Conservation (phyloP, 2,888 invertebrate genomes). For the Ormyrus thymus region DNA sequence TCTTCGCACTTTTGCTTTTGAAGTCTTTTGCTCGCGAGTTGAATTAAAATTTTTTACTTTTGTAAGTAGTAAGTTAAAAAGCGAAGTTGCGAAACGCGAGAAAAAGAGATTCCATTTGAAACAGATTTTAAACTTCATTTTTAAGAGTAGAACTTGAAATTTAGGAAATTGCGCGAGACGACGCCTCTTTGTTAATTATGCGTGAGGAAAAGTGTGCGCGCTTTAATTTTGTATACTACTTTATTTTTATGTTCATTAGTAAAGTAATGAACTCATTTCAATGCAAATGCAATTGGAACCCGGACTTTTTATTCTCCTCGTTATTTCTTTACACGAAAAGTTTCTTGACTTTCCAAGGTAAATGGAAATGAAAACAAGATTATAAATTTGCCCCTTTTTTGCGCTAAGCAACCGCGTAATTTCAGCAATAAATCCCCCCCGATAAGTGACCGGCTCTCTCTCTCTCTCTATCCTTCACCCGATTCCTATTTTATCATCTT, state of each 20-base stretch:
- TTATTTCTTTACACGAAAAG: conserved; percentile 43
- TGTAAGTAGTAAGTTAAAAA: neutral
- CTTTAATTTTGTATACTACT: conserved; percentile 43
- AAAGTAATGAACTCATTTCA: conserved; percentile 52
- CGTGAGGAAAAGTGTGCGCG: conserved; percentile 13
- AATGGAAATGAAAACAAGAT: conserved; percentile 32
- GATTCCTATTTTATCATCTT: too few species aligned
- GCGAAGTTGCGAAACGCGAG: too few species aligned
- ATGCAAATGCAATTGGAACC: conserved; percentile 55
- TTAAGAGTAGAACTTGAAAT: neutral
- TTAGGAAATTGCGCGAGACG: conserved; percentile 30
- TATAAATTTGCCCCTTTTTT: too few species aligned
- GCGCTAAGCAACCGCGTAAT: too few species aligned
- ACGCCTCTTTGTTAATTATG: conserved; percentile 27
- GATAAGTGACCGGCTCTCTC: too few species aligned
- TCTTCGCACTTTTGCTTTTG: neutral
- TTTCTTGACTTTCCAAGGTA: conserved; percentile 31
- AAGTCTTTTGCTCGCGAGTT: conserved; percentile 3
- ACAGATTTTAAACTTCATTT: neutral
- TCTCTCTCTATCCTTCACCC: too few species aligned
- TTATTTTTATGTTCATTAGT: conserved; percentile 55
- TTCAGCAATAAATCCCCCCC: too few species aligned
- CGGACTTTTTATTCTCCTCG: conserved; percentile 45
- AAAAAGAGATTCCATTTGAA: too few species aligned
- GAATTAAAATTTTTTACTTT: conserved; percentile 7